Percentiles rank a stretch among this genome's conserved stretches.
Conservation (phyloP, 1,140 invertebrate species). For the Lucilia cuprina region DNA sequence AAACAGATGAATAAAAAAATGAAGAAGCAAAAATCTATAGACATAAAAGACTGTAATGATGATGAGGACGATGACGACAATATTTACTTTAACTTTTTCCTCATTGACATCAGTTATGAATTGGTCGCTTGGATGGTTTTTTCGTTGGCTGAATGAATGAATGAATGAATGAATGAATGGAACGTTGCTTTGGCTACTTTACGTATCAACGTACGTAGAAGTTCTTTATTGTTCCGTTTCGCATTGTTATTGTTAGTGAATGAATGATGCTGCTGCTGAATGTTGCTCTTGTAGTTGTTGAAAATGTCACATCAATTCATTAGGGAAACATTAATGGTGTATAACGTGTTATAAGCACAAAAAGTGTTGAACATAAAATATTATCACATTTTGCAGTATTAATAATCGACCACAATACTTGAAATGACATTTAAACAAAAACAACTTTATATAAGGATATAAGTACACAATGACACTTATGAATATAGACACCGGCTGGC, state of each 20-base stretch:
- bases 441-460: too few species aligned
- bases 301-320: conserved; percentile 14
- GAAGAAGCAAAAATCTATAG: conserved; percentile 7
- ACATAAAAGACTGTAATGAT: not conserved
- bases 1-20: conserved; percentile 6
- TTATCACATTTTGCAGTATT: conserved; percentile 7
- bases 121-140: not conserved
- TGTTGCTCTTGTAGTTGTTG: not conserved
- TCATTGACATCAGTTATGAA: not conserved
- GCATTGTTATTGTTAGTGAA: not conserved
- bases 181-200: not conserved
- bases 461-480: too few species aligned
- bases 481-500: too few species aligned
- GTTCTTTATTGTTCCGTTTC: not conserved
- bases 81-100: conserved; percentile 15
- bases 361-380: conserved; percentile 18
- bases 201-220: not conserved
- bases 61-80: not conserved
- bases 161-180: not conserved
- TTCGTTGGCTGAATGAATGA: not conserved
- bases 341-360: conserved; percentile 7
- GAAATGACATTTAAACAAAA: not conserved
- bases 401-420: conserved; percentile 9
- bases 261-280: not conserved
- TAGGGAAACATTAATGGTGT: conserved; percentile 10